A percentile compares a stretch with the other conserved stretches of the same genome.
Conservation (phyloP, 2,113 vertebrate genomes). For the Lagopus leucura region DNA sequence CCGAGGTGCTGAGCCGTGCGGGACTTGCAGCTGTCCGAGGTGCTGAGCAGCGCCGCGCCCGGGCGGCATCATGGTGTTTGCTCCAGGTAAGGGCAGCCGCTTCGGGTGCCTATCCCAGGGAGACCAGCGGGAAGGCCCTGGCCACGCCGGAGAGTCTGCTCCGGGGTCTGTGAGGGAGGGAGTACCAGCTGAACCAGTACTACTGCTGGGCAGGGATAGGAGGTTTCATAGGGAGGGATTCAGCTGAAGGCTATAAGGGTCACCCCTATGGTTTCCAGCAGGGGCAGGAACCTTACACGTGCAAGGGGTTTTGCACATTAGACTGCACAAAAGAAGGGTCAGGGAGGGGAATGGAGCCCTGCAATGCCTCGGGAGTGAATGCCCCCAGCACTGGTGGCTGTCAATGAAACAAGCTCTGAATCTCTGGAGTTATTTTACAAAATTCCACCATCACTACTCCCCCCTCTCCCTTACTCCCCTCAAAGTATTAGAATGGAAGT, state of each 20-base stretch:
- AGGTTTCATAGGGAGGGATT: not conserved
- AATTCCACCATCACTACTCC: not conserved
- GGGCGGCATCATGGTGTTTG: slow-evolving; percentile 79
- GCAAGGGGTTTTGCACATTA: not conserved
- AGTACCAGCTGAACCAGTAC: not conserved
- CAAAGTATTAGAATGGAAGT: not conserved
- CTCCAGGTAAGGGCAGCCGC: slow-evolving; percentile 78
- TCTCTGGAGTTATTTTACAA: not conserved
- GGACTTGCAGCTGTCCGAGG: slow-evolving; percentile 64
- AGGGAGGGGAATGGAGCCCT: not conserved
- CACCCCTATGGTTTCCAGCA: not conserved
- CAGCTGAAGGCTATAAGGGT: not conserved
- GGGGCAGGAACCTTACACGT: not conserved
- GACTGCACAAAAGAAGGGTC: not conserved
- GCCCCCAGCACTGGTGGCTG: not conserved
- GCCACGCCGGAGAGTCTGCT: not conserved
- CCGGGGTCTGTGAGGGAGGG: not conserved
- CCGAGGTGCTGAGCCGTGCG: slow-evolving; percentile 64
- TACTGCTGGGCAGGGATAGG: not conserved
- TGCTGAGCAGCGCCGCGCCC: slow-evolving; percentile 23
- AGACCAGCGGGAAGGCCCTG: not conserved
- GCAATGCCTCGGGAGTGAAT: not conserved
- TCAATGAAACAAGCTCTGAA: not conserved
- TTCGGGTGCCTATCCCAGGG: not conserved
- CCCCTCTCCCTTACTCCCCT: rapidly evolving